Evolutionary conservation across 1,140 invertebrate species (phyloP).

Genomic region (Dendroctonus valens): DNA sequence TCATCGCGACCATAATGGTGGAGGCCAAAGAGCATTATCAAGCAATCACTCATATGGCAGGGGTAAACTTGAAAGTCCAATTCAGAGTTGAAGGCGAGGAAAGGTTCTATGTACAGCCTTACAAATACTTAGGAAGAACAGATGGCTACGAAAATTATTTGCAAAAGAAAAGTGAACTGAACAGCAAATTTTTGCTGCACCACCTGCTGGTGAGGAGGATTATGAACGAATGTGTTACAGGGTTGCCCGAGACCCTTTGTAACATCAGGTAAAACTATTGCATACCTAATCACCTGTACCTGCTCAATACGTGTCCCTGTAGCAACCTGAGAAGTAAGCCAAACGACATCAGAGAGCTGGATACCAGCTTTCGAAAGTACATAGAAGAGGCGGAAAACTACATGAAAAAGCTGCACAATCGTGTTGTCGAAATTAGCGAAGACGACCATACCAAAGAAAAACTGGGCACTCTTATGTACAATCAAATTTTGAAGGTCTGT

Average conservation of each 20-base stretch:
- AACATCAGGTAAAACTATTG: conserved; percentile 49
- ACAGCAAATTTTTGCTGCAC: conserved; percentile 57
- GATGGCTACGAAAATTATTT: conserved; percentile 59
- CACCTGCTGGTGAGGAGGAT: conserved; percentile 63
- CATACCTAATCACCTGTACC: too few species aligned
- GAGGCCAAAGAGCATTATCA: conserved; percentile 34
- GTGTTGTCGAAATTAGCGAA: conserved; percentile 47
- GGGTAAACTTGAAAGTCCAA: conserved; percentile 39
- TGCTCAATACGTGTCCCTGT: not conserved
- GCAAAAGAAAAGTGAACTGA: conserved; percentile 56
- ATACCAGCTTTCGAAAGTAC: conserved; percentile 49
- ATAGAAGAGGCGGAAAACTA: conserved; percentile 52
- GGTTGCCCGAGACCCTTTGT: conserved; percentile 58
- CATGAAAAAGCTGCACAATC: conserved; percentile 51
- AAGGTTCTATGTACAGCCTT: conserved; percentile 46
- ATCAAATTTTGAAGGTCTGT: conserved; percentile 44
- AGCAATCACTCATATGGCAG: conserved; percentile 35
- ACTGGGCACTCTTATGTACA: conserved; percentile 38
- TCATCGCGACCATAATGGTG: conserved; percentile 31
- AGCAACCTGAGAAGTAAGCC: conserved; percentile 52
- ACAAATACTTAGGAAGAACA: conserved; percentile 60
- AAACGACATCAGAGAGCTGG: conserved; percentile 52
- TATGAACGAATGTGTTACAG: conserved; percentile 55
- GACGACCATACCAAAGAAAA: conserved; percentile 51
- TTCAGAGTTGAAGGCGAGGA: conserved; percentile 26